phyloP scores from a whole-genome alignment of 1,140 invertebrate genomes.

The Hestina assimilis region DNA sequence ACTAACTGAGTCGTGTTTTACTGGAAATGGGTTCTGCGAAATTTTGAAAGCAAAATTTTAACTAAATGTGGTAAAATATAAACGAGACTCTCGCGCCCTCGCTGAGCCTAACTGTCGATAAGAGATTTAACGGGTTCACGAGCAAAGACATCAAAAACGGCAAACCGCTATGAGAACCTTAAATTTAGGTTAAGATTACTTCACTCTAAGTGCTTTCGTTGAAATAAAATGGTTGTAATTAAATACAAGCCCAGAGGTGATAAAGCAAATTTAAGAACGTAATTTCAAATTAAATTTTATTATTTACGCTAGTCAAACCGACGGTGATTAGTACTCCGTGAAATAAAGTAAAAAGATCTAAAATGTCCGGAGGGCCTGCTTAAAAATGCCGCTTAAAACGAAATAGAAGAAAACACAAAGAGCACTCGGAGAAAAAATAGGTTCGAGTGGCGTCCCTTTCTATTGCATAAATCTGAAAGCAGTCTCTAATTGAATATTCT shows the following conservation, averaged over 20 bases:
- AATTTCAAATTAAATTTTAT: constrained; percentile 17
- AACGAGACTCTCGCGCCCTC: constrained; percentile 37
- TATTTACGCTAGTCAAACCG: constrained; percentile 9
- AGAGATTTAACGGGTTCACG: constrained; percentile 57
- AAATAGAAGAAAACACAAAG: constrained; percentile 36
- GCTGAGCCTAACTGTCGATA: constrained; percentile 50
- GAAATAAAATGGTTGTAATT: constrained; percentile 37
- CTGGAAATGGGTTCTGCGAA: constrained; percentile 1
- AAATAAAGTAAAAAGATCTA: constrained; percentile 7
- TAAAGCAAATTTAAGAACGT: constrained; percentile 18
- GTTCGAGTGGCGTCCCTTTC: constrained; percentile 47
- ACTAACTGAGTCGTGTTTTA: background rate
- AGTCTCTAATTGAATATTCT: constrained; percentile 76
- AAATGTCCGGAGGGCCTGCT: constrained; percentile 13
- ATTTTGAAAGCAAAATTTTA: constrained; percentile 16
- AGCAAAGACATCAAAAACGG: constrained; percentile 50
- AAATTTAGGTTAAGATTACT: constrained; percentile 45
- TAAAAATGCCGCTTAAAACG: constrained; percentile 33
- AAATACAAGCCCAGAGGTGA: constrained; percentile 25
- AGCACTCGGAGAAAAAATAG: constrained; percentile 43
- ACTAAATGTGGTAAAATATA: constrained; percentile 39
- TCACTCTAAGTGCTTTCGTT: constrained; percentile 27
- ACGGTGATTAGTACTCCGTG: constrained; percentile 5
- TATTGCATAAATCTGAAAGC: constrained; percentile 67
- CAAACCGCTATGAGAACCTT: constrained; percentile 34